phyloP scores from a whole-genome alignment of 2,888 invertebrate genomes.

The Zele albiditarsus region DNA sequence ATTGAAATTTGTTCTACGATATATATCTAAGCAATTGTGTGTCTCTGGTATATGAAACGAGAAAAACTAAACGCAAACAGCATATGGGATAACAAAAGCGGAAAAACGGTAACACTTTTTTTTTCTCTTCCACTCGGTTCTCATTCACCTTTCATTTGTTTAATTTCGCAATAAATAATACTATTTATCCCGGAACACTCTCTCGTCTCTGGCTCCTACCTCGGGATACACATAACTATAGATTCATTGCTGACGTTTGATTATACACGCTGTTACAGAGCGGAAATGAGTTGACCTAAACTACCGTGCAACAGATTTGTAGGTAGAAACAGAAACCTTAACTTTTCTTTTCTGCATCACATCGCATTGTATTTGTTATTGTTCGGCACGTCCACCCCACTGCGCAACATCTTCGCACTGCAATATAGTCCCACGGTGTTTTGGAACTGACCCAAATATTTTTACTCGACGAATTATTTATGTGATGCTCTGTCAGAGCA shows the following conservation, averaged over 20 bases:
- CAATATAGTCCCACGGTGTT: neutral
- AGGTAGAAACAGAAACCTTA: slow-evolving; percentile 23
- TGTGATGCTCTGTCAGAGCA: neutral
- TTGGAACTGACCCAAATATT: slow-evolving; percentile 14
- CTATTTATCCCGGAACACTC: too few species aligned
- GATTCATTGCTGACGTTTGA: slow-evolving; percentile 23
- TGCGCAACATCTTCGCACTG: neutral
- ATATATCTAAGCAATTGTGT: too few species aligned
- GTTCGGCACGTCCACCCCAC: neutral
- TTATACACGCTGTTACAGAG: slow-evolving; percentile 24
- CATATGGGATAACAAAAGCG: too few species aligned
- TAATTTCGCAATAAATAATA: too few species aligned
- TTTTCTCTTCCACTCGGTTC: too few species aligned
- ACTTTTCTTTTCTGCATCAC: neutral
- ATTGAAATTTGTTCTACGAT: neutral
- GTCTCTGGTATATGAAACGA: too few species aligned
- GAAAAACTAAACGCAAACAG: too few species aligned
- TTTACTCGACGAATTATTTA: slow-evolving; percentile 22
- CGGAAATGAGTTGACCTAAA: slow-evolving; percentile 11
- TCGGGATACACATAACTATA: neutral
- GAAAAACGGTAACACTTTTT: too few species aligned
- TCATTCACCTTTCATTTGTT: too few species aligned
- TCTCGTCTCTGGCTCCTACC: too few species aligned
- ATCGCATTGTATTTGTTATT: neutral
- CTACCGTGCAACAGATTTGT: slow-evolving; percentile 28